Evolutionary conservation across 2,113 vertebrate species (phyloP).

Genomic region (Aplodontia rufa): DNA sequence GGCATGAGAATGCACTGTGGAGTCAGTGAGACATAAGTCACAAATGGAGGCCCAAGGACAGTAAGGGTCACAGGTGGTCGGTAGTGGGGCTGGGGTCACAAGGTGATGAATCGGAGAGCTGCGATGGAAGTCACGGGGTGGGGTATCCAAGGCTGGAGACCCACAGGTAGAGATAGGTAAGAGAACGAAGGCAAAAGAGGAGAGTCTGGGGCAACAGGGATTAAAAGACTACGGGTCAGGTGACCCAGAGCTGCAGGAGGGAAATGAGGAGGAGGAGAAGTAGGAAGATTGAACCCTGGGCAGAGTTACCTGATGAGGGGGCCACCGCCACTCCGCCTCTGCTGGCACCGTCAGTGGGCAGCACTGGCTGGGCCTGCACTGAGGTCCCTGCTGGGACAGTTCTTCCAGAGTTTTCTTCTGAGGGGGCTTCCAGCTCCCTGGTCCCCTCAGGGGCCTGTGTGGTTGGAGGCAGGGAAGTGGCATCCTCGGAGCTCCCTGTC

Average conservation of each 20-base stretch:
- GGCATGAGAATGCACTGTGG: neutral
- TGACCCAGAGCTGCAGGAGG: slow-evolving; percentile 58
- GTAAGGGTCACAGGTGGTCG: slow-evolving; percentile 61
- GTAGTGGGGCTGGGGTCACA: slow-evolving; percentile 8
- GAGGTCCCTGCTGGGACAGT: slow-evolving; percentile 67
- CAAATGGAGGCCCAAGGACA: neutral
- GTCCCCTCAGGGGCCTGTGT: slow-evolving; percentile 49
- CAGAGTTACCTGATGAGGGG: slow-evolving; percentile 71
- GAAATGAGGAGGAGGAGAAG: neutral
- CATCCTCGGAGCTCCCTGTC: slow-evolving; percentile 60
- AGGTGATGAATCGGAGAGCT: neutral
- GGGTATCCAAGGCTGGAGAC: neutral
- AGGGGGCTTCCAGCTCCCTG: slow-evolving; percentile 49
- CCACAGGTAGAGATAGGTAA: neutral
- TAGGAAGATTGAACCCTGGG: slow-evolving; percentile 34
- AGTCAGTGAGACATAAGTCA: neutral
- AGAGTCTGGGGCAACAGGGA: neutral
- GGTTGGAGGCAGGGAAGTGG: slow-evolving; percentile 29
- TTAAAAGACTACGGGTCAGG: slow-evolving; percentile 51
- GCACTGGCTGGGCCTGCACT: slow-evolving; percentile 65
- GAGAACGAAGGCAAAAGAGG: neutral
- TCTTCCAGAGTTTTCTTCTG: slow-evolving; percentile 75
- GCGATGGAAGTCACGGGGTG: neutral
- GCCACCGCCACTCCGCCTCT: slow-evolving; percentile 72
- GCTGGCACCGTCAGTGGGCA: slow-evolving; percentile 77